Conservation (phyloP, 2,888 invertebrate species). For the Pyrocoelia pectoralis region DNA sequence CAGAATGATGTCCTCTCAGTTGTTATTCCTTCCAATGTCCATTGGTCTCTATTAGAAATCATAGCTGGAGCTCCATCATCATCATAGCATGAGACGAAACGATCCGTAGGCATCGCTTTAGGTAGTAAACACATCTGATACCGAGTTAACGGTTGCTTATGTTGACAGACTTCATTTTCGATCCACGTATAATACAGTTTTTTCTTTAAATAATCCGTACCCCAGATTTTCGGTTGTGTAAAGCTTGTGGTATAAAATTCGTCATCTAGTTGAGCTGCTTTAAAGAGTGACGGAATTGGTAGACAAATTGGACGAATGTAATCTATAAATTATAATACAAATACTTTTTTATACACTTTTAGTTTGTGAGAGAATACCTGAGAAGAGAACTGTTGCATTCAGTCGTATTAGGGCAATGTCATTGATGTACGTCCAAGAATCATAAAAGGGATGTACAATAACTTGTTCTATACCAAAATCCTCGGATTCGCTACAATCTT, state of each 20-base stretch:
- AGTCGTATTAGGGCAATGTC: conserved; percentile 3
- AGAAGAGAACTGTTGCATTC: not conserved
- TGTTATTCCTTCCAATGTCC: conserved; percentile 10
- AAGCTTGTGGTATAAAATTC: conserved; percentile 7
- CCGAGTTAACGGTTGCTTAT: not conserved
- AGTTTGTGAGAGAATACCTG: too few relatives aligned
- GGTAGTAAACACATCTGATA: conserved; percentile 1
- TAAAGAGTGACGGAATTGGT: not conserved
- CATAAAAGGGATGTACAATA: conserved; percentile 3
- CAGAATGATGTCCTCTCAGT: not conserved
- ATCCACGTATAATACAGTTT: not conserved
- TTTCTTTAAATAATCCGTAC: not conserved
- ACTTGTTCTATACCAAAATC: conserved; percentile 2
- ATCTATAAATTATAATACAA: conserved; percentile 1
- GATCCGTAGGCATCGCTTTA: not conserved
- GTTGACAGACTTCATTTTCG: not conserved
- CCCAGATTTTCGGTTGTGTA: not conserved
- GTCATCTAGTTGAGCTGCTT: not conserved
- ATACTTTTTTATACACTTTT: too few relatives aligned
- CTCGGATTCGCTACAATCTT: not conserved
- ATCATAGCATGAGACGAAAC: not conserved
- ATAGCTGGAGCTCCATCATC: conserved; percentile 8
- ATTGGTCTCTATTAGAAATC: not conserved
- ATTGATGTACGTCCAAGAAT: not conserved
- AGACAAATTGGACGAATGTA: conserved; percentile 12